Base-by-base conservation (phyloP, 2,797 vertebrate genomes). In the Decapterus maruadsi region DNA sequence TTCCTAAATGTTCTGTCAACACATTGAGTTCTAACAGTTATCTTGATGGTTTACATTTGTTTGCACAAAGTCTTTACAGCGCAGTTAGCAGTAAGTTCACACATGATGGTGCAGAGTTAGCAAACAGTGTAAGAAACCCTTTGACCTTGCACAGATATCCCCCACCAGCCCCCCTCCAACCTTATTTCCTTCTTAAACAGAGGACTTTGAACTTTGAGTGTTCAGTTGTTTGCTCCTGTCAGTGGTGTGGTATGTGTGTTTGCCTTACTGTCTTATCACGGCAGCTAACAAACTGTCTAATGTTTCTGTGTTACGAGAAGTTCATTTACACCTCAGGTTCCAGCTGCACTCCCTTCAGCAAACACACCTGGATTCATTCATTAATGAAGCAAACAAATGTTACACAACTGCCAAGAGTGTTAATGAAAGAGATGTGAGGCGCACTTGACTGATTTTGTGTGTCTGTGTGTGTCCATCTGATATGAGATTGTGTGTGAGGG, bases 131-230 rank as follows among this genome's bases (percentile, higher is more conserved):
- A 2, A 69, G 43, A 51, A 71, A 63, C 19, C 0, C 3, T 75
- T 14, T 73, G 26, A 58, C 55, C 73, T 43, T 17, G 38, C 8
- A 4, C 38, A 46, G 13, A 57, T 45, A 45, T 2, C 17, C n/a
- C 14, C 38, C 14, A 20, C 8, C 48, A 36, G 51, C 36, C 43
- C 36, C 0, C 22, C 59, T 7, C 50, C 12, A 36, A 6, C 56
- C 40, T 69, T 63, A 83, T 87, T 90, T 93, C 89, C 88, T 87
- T 70, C 76, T 77, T 50, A 63, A 26, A 11, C 48, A 4, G 34
- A 82, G 91, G 91, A 94, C 93, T 94, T 94, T 94, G 93, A 69
- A 46, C 94, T 75, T 59, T 59, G 43, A 29, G 0, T 1, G 9
- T 48, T 63, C 64, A 38, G 20, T 82, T 82, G 87, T 92, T 90